Base-by-base conservation (phyloP, 1,140 invertebrate genomes). In the Tenebrio molitor region DNA sequence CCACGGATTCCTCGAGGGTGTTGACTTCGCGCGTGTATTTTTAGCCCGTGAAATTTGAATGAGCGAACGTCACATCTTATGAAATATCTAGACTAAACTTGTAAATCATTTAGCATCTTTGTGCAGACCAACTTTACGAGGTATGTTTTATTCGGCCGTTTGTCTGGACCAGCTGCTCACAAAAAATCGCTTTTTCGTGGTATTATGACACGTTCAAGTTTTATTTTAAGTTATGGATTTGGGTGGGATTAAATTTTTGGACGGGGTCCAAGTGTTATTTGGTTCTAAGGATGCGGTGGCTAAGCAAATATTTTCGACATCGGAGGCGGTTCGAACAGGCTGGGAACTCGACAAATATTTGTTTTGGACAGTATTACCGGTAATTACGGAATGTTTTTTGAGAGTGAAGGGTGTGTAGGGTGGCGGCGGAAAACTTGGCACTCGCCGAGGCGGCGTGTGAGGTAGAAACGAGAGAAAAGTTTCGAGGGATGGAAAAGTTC, bases 1-100 rank as follows among this genome's bases (percentile, higher is more conserved):
- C 44, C 44, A 66, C 64, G 64, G 64, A 66, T 66, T 66, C 36
- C 64, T 66, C 36, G 19, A 66, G 64, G 64, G 64, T 66, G 64
- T 66, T 66, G 64, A 66, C 64, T 66, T 39, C 36, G 36, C 0
- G 36, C 19, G 64, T 29, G 16, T 66, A 66, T 66, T 66, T 66
- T 66, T 66, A 66, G 39, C 4, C 10, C 39, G 23, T 65, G 39
- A 66, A 33, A 66, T 41, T 66, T 42, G 17, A 66, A 66, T 66
- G 64, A 15, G 36, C 64, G 36, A 41, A 66, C 63, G 25, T 62
- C 53, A 62, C 29, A 29, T 66, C 19, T 23, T 44, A 44, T 44
- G 16, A 16, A 66, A 65, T 42, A 66, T 44, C 64, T 42, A 66
- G 64, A 44, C 63, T 66, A 66, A 66, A 66, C 39, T 66, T 23